phyloP scores from a whole-genome alignment of 2,113 vertebrate genomes.

The Bungarus multicinctus region DNA sequence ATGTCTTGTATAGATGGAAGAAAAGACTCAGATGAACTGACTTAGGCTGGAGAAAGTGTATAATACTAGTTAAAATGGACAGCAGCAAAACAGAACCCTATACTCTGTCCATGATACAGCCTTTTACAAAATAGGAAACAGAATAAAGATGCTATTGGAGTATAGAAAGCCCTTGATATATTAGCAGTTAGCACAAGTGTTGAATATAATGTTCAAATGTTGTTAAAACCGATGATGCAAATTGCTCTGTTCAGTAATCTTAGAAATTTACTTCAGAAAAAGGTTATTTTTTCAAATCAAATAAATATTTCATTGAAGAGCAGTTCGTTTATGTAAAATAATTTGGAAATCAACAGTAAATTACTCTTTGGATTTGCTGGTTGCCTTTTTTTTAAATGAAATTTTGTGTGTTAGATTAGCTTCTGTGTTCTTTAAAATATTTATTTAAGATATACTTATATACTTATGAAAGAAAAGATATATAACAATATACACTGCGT shows the following conservation, averaged over 20 bases:
- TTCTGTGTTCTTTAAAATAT: not conserved
- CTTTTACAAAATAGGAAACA: not conserved
- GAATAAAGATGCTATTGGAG: no score
- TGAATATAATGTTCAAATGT: not conserved
- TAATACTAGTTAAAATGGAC: not conserved
- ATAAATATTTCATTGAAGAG: not conserved
- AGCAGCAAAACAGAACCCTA: not conserved
- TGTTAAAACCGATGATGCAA: not conserved
- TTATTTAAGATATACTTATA: not conserved
- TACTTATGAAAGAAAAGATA: not conserved
- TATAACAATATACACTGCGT: not conserved
- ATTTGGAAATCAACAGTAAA: not conserved
- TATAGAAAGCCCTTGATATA: not conserved
- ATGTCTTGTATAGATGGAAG: not conserved
- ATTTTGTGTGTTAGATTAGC: not conserved
- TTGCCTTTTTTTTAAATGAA: not conserved
- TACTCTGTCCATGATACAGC: not conserved
- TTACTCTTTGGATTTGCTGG: not conserved
- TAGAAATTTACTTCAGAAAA: not conserved
- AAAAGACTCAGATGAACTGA: not conserved
- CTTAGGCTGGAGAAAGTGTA: not conserved
- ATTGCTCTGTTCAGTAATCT: not conserved
- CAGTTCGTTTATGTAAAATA: not conserved
- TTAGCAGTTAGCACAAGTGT: not conserved
- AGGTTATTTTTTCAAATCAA: not conserved